Evolutionary conservation across 1,140 invertebrate species (phyloP), one percentile per base, ranked within the genome.

Genomic region (Melitaea cinxia): DNA sequence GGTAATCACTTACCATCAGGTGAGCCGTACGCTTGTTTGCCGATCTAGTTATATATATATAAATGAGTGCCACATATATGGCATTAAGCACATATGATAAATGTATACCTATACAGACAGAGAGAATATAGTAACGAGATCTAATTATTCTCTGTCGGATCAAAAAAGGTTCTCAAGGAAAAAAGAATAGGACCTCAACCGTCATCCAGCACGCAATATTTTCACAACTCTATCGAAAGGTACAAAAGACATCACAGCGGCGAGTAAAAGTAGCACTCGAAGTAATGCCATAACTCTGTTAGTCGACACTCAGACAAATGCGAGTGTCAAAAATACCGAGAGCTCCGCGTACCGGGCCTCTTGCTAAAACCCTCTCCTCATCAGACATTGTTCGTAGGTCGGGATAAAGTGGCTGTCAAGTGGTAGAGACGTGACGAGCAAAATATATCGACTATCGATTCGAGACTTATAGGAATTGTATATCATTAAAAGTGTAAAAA

Each of bases 371-470:
- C 65, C 62, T 75, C 69, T 70, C 63, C 47, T 72, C 68, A 61
- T 73, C 64, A 54, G 66, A 70, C 75, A 67, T 73, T 71, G 73
- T 72, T 61, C 71, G 58, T 72, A 72, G 72, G 70, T 78, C 50
- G 61, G 35, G 15, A 23, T 50, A 30, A 19, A 56, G 33, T 68
- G 45, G 53, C 5, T 14, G 23, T 50, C 45, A 39, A 64, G 35
- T 56, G 15, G 0, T 55, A 61, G 57, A 37, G 57, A 42, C 42
- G 65, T 1, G 6, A 59, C 30, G 10, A 0, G n/a, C 1, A n/a
- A n/a, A n/a, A n/a, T n/a, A n/a, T 14, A 60, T 42, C 35, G 33
- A 42, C 17, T 56, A 17, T 56, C 42, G 42, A 47, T 47, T n/a
- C n/a, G n/a, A n/a, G n/a, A n/a, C n/a, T n/a, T n/a, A n/a, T n/a